A percentile compares a stretch with the other conserved stretches of the same genome.
Evolutionary conservation across 2,888 invertebrate genomes (phyloP).

Genomic region (Acrobasis repandana): DNA sequence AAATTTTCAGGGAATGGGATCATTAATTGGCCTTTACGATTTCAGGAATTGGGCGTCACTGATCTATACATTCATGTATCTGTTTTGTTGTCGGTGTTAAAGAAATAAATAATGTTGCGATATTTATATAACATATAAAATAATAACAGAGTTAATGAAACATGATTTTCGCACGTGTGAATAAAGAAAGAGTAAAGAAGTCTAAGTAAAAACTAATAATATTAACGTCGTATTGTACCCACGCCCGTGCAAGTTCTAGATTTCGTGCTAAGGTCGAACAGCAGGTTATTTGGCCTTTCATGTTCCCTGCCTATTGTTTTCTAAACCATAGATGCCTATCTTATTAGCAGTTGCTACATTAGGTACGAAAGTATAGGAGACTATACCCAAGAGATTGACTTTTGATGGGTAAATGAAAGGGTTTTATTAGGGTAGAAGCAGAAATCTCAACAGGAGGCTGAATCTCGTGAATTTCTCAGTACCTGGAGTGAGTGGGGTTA

Average conservation of each 20-base stretch:
- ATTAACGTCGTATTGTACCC: neutral
- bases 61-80: no score
- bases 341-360: neutral
- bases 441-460: neutral
- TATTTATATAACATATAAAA: no score
- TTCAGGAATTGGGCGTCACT: no score
- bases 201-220: neutral
- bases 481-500: neutral
- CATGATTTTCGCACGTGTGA: no score
- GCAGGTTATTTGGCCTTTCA: neutral
- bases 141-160: no score
- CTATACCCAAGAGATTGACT: neutral
- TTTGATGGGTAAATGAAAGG: neutral
- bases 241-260: neutral
- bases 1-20: no score
- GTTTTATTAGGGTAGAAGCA: neutral
- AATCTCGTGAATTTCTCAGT: neutral
- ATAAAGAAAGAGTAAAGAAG: no score
- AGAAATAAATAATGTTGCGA: no score
- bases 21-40: no score
- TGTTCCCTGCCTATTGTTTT: neutral
- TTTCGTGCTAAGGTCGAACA: neutral
- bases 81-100: no score
- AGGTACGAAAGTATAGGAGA: no score
- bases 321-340: neutral